Evolutionary conservation across 2,888 invertebrate species (phyloP), one percentile per base, ranked within the genome.

Genomic region (Ennomos quercinarius): DNA sequence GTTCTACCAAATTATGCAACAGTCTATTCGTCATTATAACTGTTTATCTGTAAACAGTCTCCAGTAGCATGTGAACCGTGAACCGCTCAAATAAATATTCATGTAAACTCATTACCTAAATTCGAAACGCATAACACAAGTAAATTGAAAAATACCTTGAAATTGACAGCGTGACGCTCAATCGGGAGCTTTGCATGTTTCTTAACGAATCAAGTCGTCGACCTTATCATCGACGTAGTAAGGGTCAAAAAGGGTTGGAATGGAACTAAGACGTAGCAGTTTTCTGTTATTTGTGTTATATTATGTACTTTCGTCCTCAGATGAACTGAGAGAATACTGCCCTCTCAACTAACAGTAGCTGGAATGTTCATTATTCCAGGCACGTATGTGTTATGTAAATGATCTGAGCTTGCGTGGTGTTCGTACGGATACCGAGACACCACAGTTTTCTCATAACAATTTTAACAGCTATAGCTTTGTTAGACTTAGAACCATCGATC

Each of bases 301-400:
- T 4, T 27, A 6, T 4, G 27, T 27, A 27, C 27, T 27, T 27
- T 40, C 42, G 11, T 60, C 49, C 11, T 46, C 51, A 64, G 60
- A 54, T 54, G 56, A 54, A 51, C 17, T 53, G 54, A 62, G 48
- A 48, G 49, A 54, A 64, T 47, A 48, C 55, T 50, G 49, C 46
- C 47, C 36, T 49, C 44, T 57, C 27, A 70, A 74, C 66, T 70
- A 64, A 61, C 68, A 60, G 65, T 66, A 64, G 66, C 57, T 63
- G 59, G 58, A 61, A 48, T 45, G 49, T 53, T 77, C 71, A 73
- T 36, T 71, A 81, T 81, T 80, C 83, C 71, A 65, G 77, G 82
- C 87, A 87, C 84, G 87, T 76, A 59, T 71, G 66, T 51, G 60
- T 78, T n/a, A 87, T 87, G 85, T 74, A 83, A 87, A 87, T 86